Conservation (phyloP, 2,797 vertebrate species). For the Hybognathus amarus region DNA sequence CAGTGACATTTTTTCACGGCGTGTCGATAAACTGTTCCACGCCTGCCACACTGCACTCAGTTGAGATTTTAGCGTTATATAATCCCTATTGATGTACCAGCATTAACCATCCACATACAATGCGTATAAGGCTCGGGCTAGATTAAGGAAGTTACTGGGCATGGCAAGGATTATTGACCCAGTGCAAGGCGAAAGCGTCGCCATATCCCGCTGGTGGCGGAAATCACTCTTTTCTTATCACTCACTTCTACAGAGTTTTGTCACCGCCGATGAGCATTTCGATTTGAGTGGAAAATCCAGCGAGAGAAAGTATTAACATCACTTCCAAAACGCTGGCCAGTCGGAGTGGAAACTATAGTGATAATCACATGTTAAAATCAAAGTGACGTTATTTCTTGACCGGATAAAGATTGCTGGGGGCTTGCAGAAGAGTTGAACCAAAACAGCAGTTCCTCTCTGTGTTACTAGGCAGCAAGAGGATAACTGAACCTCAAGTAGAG, state of each 20-base stretch:
- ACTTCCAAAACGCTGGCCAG: not conserved
- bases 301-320: not conserved
- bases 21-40: conserved; percentile 45
- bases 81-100: conserved; percentile 56
- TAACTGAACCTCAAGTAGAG: conserved; percentile 58
- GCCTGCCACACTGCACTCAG: conserved; percentile 5
- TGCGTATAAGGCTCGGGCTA: conserved; percentile 32
- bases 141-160: conserved; percentile 48
- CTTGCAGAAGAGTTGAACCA: conserved; percentile 33
- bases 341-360: conserved; percentile 16
- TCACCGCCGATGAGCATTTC: not conserved
- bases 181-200: conserved; percentile 1
- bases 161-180: conserved; percentile 48
- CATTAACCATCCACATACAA: conserved; percentile 47
- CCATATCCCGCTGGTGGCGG: conserved; percentile 1
- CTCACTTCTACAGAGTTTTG: conserved; percentile 24
- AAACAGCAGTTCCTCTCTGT: conserved; percentile 47
- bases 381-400: conserved; percentile 34
- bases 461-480: conserved; percentile 60
- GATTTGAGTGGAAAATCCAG: conserved; percentile 5
- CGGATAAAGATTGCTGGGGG: conserved; percentile 25
- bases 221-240: conserved; percentile 34
- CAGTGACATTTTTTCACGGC: conserved; percentile 44
- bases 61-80: conserved; percentile 44
- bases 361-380: conserved; percentile 30